Conservation (phyloP, 2,888 invertebrate genomes). For the Oscheius sp. region DNA sequence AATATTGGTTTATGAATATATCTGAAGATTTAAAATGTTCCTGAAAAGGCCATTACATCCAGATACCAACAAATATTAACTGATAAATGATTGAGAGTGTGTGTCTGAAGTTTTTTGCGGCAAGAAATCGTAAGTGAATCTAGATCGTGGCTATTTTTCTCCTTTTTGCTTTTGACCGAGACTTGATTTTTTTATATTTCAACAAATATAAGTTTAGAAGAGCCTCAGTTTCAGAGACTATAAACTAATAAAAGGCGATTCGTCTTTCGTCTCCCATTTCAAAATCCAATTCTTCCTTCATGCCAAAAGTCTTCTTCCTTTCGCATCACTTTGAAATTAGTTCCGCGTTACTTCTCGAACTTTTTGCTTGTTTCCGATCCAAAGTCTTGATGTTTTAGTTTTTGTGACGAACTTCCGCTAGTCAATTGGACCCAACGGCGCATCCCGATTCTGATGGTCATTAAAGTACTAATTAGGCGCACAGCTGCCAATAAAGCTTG, state of each 20-base stretch:
- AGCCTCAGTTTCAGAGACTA: too few relatives aligned
- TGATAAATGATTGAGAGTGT: too few relatives aligned
- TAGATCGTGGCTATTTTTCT: not conserved
- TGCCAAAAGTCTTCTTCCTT: not conserved
- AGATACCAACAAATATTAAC: too few relatives aligned
- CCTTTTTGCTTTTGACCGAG: not conserved
- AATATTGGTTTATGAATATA: too few relatives aligned
- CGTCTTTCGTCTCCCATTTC: too few relatives aligned
- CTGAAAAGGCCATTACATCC: too few relatives aligned
- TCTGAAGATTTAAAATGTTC: too few relatives aligned
- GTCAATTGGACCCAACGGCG: not conserved
- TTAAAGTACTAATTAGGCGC: conserved; percentile 27
- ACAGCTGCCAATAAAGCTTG: conserved; percentile 21
- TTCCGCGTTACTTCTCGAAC: not conserved
- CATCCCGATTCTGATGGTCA: not conserved
- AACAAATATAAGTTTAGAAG: not conserved
- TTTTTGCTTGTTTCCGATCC: not conserved
- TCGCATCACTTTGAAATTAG: not conserved
- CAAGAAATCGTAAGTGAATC: not conserved
- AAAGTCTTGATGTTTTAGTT: too few relatives aligned
- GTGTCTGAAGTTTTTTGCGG: too few relatives aligned
- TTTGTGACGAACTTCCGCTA: too few relatives aligned
- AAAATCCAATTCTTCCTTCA: not conserved
- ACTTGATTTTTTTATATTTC: too few relatives aligned
- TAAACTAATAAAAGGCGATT: too few relatives aligned